Percentiles rank a stretch among this genome's conserved stretches.
These are phyloP conservation scores for Batillaria attramentaria DNA, from an alignment of 1,140 invertebrate genomes.

Conservation along the genomic window DNA sequence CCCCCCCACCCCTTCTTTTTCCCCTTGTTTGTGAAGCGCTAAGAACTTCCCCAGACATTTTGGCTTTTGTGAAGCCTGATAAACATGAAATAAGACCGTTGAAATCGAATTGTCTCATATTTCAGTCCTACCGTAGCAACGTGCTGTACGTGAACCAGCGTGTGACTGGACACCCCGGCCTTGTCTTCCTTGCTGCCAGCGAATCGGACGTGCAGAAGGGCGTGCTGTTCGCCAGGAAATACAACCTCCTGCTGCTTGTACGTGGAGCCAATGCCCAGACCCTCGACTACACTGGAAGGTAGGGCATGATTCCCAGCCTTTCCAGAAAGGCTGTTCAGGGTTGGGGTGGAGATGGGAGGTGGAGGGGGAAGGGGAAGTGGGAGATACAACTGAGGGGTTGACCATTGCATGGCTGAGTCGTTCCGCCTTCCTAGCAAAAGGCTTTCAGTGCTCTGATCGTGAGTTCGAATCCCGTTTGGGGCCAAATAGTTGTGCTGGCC, in stretches of 20 bases:
- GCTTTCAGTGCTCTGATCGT: too few relatives aligned
- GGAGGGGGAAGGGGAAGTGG: background rate
- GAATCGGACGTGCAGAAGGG: slow-evolving; percentile 34
- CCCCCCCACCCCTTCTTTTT: too few relatives aligned
- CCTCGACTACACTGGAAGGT: slow-evolving; percentile 7
- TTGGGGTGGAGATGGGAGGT: background rate
- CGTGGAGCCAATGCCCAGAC: slow-evolving; percentile 33
- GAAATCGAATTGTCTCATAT: background rate
- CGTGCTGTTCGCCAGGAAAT: slow-evolving; percentile 43
- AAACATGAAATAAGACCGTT: background rate
- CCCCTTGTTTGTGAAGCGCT: too few relatives aligned
- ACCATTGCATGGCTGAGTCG: too few relatives aligned
- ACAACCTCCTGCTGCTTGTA: slow-evolving; percentile 41
- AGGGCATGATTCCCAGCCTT: too few relatives aligned
- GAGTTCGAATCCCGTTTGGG: too few relatives aligned
- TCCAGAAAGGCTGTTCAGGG: too few relatives aligned
- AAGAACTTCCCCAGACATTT: too few relatives aligned
- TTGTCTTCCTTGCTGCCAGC: background rate
- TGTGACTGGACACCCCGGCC: slow-evolving; percentile 11
- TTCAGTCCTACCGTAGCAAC: background rate
- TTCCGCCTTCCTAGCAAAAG: too few relatives aligned
- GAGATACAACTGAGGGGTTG: background rate
- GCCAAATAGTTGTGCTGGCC: too few relatives aligned
- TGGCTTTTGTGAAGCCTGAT: background rate
- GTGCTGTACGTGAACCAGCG: slow-evolving; percentile 15